These are phyloP conservation scores for Neoarius graeffei DNA, from an alignment of 2,113 vertebrate genomes.

Conservation along the genomic window DNA sequence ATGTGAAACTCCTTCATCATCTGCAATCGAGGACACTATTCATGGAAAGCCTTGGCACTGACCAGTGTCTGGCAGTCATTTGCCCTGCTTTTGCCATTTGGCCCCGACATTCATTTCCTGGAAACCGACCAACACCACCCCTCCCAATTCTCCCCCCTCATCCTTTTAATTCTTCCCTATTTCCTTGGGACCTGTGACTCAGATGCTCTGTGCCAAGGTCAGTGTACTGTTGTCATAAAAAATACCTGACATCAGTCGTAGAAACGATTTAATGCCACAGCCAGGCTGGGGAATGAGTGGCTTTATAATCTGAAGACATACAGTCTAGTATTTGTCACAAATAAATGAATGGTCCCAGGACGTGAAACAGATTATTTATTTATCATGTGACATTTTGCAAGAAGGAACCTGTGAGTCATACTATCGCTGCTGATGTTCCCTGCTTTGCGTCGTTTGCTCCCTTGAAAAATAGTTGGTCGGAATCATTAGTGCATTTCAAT, in stretches of 20 bases:
- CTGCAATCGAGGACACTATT: conserved; percentile 12
- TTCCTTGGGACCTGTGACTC: conserved; percentile 35
- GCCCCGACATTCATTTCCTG: conserved; percentile 20
- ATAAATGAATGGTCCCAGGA: conserved; percentile 17
- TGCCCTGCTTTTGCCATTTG: conserved; percentile 3
- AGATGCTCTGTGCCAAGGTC: conserved; percentile 42
- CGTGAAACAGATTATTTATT: conserved; percentile 29
- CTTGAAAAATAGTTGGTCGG: background rate
- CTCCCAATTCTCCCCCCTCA: background rate
- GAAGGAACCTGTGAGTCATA: conserved; percentile 31
- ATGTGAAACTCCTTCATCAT: conserved; percentile 33
- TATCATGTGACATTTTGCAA: conserved; percentile 15
- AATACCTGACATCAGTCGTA: background rate
- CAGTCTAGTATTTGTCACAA: background rate
- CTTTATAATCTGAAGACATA: conserved; percentile 30
- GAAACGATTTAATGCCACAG: conserved; percentile 7
- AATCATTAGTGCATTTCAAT: background rate
- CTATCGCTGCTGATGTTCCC: background rate
- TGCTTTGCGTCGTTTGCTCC: background rate
- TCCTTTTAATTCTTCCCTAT: background rate
- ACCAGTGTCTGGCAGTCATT: conserved; percentile 9
- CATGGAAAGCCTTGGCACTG: conserved; percentile 22
- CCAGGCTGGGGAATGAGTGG: background rate
- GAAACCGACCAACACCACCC: conserved; percentile 31
- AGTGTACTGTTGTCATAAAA: conserved; percentile 16